Conservation (phyloP, 2,113 vertebrate species). For the Myxocyprinus asiaticus region DNA sequence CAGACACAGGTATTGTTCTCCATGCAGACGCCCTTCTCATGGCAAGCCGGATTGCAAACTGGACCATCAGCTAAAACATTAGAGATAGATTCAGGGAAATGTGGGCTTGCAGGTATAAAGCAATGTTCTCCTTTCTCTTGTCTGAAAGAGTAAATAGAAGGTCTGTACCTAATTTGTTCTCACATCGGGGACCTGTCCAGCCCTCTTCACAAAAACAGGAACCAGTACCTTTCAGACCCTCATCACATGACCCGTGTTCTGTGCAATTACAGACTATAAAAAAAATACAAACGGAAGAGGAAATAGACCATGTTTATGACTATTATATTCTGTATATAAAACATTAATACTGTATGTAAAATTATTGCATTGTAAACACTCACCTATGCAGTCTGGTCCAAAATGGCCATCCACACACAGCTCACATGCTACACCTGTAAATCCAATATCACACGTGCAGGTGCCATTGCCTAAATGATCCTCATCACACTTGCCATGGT, state of each 20-base stretch:
- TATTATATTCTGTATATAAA: no score
- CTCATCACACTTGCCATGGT: conserved; percentile 79
- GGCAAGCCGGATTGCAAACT: conserved; percentile 81
- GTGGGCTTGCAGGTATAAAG: neutral
- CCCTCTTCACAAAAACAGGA: conserved; percentile 84
- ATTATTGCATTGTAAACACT: conserved; percentile 20
- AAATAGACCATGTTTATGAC: neutral
- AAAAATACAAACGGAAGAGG: neutral
- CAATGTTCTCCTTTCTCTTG: neutral
- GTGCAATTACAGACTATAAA: conserved; percentile 86
- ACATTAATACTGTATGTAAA: no score
- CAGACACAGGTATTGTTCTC: conserved; percentile 88
- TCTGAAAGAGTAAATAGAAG: neutral
- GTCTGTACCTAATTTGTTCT: conserved; percentile 75
- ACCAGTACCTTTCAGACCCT: conserved; percentile 80
- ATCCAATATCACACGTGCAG: conserved; percentile 80
- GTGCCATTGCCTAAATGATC: conserved; percentile 77
- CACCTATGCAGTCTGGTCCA: conserved; percentile 82
- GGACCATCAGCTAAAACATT: conserved; percentile 65
- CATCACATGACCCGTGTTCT: conserved; percentile 80
- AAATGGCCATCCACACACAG: conserved; percentile 79
- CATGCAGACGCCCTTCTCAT: conserved; percentile 78
- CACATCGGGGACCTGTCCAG: conserved; percentile 85
- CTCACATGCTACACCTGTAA: conserved; percentile 84
- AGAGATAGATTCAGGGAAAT: neutral